Base-by-base conservation (phyloP, 2,797 vertebrate species). In the Gymnoscopelus braueri region DNA sequence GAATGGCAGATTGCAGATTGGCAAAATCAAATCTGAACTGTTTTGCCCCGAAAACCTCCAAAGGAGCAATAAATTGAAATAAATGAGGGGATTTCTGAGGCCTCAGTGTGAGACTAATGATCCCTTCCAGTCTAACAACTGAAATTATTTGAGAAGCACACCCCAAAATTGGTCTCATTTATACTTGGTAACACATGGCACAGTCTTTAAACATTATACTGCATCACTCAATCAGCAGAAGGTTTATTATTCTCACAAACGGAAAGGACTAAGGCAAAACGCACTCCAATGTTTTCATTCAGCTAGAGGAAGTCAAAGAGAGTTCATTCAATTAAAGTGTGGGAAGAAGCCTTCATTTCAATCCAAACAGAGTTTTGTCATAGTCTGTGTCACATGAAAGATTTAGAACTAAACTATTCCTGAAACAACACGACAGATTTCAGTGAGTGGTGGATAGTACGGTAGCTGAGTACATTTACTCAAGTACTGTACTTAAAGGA, bases 31-130 rank as follows among this genome's bases (percentile, higher is more conserved):
- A 35, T 32, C 32, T 39, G 6, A 59, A 39, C 35, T 39, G 57
- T 59, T 59, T 59, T n/a, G 57, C 57, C 26, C 35, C 39, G 39
- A 13, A 59, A 59, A n/a, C 35, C 14, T 59, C 57, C 7, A 3
- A 8, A 59, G 57, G 57, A 59, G 13, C 13, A 59, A 59, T 39
- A 39, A 8, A 39, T 59, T 59, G 13, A 59, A 59, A 59, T 59
- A 59, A 39, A 59, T 39, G 35, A 39, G 57, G 35, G n/a, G 57
- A 15, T 35, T 39, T 59, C n/a, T n/a, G 26, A n/a, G 24, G 24
- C 11, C 6, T 59, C 56, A 7, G 39, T 15, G 8, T 59, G 32
- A n/a, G 29, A 39, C 57, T 39, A 59, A 59, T 59, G 57, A 14
- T 59, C 57, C 29, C 8, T 59, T n/a, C 57, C 14, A 59, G 13